These are phyloP conservation scores for Hirtodrosophila cameraria DNA, from an alignment of 2,888 invertebrate genomes.

Conservation along the genomic window DNA sequence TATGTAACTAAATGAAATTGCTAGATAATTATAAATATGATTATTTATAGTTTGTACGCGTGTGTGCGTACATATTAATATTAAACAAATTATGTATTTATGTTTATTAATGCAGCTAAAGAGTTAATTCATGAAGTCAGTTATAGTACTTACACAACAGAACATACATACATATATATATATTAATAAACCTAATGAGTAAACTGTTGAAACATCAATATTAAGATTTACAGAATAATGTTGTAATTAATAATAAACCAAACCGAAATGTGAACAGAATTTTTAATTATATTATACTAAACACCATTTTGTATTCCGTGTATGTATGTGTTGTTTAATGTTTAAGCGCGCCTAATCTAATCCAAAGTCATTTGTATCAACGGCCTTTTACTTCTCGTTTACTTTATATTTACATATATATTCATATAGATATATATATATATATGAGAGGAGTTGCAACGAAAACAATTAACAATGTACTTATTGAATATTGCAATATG, in stretches of 20 bases:
- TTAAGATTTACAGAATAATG: constrained; percentile 59
- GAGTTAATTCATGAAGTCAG: constrained; percentile 41
- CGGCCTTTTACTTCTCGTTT: constrained; percentile 78
- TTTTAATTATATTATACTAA: constrained; percentile 79
- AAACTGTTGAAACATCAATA: constrained; percentile 34
- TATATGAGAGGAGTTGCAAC: constrained; percentile 63
- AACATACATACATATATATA: constrained; percentile 18
- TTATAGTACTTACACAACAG: constrained; percentile 66
- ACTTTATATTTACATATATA: constrained; percentile 67
- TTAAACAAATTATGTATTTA: constrained; percentile 42
- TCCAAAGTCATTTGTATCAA: constrained; percentile 77
- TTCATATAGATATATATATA: constrained; percentile 54
- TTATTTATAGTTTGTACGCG: constrained; percentile 61
- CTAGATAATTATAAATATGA: constrained; percentile 70
- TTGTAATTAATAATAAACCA: constrained; percentile 78
- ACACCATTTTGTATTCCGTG: constrained; percentile 76
- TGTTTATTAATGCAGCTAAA: constrained; percentile 42
- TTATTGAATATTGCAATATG: constrained; percentile 70
- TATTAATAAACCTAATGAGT: constrained; percentile 47
- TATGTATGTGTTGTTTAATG: constrained; percentile 72
- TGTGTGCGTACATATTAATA: constrained; percentile 27
- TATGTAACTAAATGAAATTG: constrained; percentile 73
- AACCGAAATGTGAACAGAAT: constrained; percentile 78
- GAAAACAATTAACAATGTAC: constrained; percentile 77
- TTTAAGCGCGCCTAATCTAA: constrained; percentile 73